phyloP scores from a whole-genome alignment of 2,797 vertebrate genomes.

The Sebastes hubbsi region DNA sequence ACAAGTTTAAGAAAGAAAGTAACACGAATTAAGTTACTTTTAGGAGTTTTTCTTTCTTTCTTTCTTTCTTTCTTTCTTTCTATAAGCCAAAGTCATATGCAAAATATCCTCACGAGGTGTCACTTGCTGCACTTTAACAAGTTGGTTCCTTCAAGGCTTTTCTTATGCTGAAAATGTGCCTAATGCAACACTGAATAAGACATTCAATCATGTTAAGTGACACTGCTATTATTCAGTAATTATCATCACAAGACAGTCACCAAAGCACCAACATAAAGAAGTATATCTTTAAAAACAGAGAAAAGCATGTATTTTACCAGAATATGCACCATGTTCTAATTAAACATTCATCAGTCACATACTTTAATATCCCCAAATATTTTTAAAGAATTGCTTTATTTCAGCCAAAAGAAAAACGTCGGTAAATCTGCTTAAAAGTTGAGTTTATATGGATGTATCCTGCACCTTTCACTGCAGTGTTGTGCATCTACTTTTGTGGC shows the following conservation, averaged over 20 bases:
- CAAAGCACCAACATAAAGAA: not conserved
- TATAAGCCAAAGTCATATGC: constrained; percentile 5
- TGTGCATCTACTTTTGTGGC: not conserved
- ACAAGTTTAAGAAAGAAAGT: not conserved
- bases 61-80: not conserved
- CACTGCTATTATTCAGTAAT: not conserved
- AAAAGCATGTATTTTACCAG: not conserved
- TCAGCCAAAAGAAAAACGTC: not conserved
- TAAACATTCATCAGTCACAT: not conserved
- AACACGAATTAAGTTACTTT: not conserved
- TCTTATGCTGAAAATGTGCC: not conserved
- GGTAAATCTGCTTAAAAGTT: not conserved
- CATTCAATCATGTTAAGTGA: not conserved
- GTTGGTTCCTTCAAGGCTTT: not conserved
- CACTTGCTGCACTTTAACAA: constrained; percentile 15
- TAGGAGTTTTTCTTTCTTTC: not conserved
- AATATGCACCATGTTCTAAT: not conserved
- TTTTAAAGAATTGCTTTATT: not conserved
- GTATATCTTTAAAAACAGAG: not conserved
- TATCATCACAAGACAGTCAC: not conserved
- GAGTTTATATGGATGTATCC: not conserved
- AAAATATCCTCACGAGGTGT: constrained; percentile 14
- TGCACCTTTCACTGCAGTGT: not conserved
- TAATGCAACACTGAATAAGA: not conserved
- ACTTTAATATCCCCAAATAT: not conserved